These are phyloP conservation scores for Oasisia sp. DNA, from an alignment of 2,888 invertebrate species.

Conservation along the genomic window DNA sequence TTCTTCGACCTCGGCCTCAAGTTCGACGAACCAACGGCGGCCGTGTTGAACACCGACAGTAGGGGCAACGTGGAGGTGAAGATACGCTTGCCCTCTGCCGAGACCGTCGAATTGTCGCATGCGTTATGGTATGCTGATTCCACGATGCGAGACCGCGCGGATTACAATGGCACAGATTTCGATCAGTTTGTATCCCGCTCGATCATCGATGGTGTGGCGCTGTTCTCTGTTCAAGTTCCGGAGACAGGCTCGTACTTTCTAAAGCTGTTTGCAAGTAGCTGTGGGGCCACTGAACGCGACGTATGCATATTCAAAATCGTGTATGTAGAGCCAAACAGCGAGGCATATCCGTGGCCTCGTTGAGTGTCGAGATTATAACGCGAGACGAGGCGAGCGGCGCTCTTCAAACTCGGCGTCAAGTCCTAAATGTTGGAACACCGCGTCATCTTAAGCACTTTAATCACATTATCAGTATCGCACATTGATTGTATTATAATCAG, in stretches of 20 bases:
- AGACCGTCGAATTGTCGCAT: conserved; percentile 97
- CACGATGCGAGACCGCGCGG: conserved; percentile 67
- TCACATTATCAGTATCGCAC: too few species aligned
- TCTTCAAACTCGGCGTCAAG: conserved; percentile 71
- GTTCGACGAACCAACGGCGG: conserved; percentile 74
- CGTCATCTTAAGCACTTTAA: too few species aligned
- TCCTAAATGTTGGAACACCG: too few species aligned
- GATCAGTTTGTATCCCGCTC: conserved; percentile 98
- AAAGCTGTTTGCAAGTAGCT: conserved; percentile 70
- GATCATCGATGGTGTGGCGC: conserved; percentile 71
- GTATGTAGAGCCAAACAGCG: conserved; percentile 81
- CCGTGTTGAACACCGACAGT: conserved; percentile 94
- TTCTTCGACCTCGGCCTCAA: conserved; percentile 97
- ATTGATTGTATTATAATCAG: too few species aligned
- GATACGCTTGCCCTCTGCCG: conserved; percentile 96
- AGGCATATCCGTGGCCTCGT: conserved; percentile 98
- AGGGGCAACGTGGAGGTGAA: conserved; percentile 92
- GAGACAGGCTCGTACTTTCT: conserved; percentile 92
- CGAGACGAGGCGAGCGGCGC: conserved; percentile 89
- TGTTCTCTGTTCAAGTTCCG: conserved; percentile 97
- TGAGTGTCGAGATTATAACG: conserved; percentile 99
- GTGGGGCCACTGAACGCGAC: conserved; percentile 68
- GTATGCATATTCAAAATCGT: conserved; percentile 78
- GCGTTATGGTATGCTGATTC: conserved; percentile 95
- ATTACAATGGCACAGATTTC: too few species aligned